A percentile compares a stretch with the other conserved stretches of the same genome.
These are phyloP conservation scores for Eumacrocentrus americanus DNA, from an alignment of 2,888 invertebrate species.

Conservation along the genomic window DNA sequence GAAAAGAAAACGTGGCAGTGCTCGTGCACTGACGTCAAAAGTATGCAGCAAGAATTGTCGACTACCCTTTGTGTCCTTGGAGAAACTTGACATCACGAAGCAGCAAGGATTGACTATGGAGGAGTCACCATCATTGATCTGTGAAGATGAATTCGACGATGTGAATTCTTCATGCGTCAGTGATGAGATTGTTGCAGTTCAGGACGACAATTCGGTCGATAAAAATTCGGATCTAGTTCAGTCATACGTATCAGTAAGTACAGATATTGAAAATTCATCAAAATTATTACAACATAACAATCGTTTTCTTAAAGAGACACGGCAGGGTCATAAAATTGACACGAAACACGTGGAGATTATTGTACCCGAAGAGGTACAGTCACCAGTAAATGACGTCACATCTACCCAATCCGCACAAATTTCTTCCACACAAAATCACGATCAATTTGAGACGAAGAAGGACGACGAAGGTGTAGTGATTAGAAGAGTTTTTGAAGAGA, in stretches of 20 bases:
- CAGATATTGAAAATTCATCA: neutral
- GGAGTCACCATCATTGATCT: neutral
- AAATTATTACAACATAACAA: neutral
- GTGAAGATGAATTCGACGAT: neutral
- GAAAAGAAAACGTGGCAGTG: slow-evolving; percentile 29
- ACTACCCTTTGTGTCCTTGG: slow-evolving; percentile 31
- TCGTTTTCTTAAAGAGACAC: neutral
- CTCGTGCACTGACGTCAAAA: neutral
- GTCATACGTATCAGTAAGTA: neutral
- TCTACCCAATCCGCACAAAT: slow-evolving; percentile 17
- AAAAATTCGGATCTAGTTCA: neutral
- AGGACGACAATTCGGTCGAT: neutral
- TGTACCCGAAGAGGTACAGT: neutral
- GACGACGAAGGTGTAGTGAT: slow-evolving; percentile 17
- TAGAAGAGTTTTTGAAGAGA: slow-evolving; percentile 21
- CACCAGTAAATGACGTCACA: neutral
- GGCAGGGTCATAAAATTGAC: neutral
- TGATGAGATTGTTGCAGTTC: neutral
- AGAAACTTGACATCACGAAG: slow-evolving; percentile 27
- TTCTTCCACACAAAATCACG: slow-evolving; percentile 17
- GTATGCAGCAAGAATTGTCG: slow-evolving; percentile 31
- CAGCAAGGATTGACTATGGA: neutral
- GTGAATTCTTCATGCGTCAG: slow-evolving; percentile 1
- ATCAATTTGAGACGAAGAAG: neutral
- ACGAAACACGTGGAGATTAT: neutral